phyloP scores from a whole-genome alignment of 2,888 invertebrate species.

The Acanthosepion esculentum region DNA sequence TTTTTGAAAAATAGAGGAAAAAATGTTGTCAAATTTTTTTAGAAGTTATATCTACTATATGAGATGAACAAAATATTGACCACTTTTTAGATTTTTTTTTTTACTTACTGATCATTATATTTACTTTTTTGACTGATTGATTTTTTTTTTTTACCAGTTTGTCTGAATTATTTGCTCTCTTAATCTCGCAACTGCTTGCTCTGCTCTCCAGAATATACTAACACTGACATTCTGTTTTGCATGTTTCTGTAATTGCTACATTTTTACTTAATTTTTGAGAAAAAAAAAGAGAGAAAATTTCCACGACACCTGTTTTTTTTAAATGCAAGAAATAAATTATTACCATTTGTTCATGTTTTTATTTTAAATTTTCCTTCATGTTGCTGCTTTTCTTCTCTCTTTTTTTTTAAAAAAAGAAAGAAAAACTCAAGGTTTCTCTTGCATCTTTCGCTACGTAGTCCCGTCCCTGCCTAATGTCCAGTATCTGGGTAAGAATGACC shows the following conservation, averaged over 20 bases:
- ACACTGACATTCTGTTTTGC: background rate
- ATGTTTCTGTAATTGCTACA: background rate
- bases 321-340: background rate
- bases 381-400: background rate
- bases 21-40: background rate
- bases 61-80: background rate
- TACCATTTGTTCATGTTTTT: background rate
- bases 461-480: background rate
- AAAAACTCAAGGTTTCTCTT: background rate
- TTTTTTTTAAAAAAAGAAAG: background rate
- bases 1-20: background rate
- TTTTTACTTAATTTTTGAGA: background rate
- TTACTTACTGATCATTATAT: background rate
- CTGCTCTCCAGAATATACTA: background rate
- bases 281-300: background rate
- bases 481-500: background rate
- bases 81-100: background rate
- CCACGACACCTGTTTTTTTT: background rate
- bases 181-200: conserved; percentile 9
- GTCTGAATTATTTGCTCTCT: background rate
- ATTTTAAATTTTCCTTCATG: background rate
- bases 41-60: background rate
- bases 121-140: background rate
- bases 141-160: background rate
- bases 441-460: background rate